phyloP scores from a whole-genome alignment of 2,113 vertebrate species.

The Pelusios castaneus region DNA sequence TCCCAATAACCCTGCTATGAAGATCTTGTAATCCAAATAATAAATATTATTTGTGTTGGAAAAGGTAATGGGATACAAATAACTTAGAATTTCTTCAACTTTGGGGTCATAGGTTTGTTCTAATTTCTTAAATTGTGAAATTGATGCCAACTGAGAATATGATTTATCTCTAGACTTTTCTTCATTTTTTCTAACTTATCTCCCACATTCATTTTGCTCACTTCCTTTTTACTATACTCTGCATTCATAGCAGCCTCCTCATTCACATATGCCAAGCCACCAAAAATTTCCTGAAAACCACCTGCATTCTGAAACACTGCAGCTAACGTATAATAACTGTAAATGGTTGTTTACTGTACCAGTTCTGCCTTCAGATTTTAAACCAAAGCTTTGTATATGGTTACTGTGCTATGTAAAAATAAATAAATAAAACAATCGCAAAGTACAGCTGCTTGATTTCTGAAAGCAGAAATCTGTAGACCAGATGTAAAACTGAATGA shows the following conservation, averaged over 20 bases:
- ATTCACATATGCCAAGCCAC: not conserved
- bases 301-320: not conserved
- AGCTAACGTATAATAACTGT: not conserved
- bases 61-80: not conserved
- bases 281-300: not conserved
- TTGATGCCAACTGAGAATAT: accelerated
- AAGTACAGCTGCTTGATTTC: not conserved
- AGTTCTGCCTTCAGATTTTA: not conserved
- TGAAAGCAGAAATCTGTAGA: not conserved
- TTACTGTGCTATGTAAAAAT: not conserved
- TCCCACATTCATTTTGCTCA: not conserved
- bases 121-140: not conserved
- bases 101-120: not conserved
- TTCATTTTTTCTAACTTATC: not conserved
- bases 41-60: not conserved
- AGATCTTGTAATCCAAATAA: not conserved
- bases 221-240: not conserved
- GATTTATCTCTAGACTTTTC: not conserved
- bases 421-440: not conserved
- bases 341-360: not conserved
- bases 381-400: not conserved
- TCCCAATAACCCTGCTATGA: not conserved
- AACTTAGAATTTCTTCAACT: not conserved
- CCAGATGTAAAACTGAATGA: not conserved
- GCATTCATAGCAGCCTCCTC: not conserved